These are phyloP conservation scores for Orthochromis malagaraziensis DNA, from an alignment of 2,113 vertebrate genomes.

Conservation along the genomic window DNA sequence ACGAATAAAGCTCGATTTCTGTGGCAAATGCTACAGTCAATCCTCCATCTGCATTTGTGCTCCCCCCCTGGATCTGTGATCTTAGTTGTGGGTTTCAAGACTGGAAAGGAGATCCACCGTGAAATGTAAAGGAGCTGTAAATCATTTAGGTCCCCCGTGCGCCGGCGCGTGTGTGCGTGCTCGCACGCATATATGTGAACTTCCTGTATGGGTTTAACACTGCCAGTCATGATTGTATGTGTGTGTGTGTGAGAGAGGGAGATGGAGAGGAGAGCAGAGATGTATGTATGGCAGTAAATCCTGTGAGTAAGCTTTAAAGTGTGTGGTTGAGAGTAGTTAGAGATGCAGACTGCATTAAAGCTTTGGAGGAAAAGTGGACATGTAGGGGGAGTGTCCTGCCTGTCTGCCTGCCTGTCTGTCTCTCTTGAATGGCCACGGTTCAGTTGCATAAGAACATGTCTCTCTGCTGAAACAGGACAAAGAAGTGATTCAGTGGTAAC, in stretches of 20 bases:
- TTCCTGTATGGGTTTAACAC: constrained; percentile 37
- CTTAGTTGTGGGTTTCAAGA: background rate
- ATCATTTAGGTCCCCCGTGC: constrained; percentile 10
- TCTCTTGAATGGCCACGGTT: background rate
- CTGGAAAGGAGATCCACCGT: background rate
- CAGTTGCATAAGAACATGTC: constrained; percentile 42
- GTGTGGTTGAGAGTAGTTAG: background rate
- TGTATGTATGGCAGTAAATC: constrained; percentile 36
- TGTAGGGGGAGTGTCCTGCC: background rate
- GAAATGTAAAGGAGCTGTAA: constrained; percentile 3
- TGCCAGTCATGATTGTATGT: constrained; percentile 29
- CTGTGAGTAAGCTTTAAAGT: constrained; percentile 35
- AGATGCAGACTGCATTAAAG: constrained; percentile 17
- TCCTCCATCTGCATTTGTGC: constrained; percentile 47
- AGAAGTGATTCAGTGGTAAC: constrained; percentile 43
- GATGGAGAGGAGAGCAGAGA: background rate
- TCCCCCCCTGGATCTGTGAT: background rate
- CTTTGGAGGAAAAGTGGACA: background rate
- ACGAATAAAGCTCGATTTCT: constrained; percentile 50
- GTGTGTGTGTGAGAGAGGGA: background rate
- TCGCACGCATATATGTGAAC: constrained; percentile 25
- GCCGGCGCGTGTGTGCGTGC: background rate
- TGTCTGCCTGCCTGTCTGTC: constrained; percentile 3
- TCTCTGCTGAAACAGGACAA: constrained; percentile 5
- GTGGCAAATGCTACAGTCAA: constrained; percentile 39